Conservation (phyloP, 2,888 invertebrate species). For the Desoria tigrina region DNA sequence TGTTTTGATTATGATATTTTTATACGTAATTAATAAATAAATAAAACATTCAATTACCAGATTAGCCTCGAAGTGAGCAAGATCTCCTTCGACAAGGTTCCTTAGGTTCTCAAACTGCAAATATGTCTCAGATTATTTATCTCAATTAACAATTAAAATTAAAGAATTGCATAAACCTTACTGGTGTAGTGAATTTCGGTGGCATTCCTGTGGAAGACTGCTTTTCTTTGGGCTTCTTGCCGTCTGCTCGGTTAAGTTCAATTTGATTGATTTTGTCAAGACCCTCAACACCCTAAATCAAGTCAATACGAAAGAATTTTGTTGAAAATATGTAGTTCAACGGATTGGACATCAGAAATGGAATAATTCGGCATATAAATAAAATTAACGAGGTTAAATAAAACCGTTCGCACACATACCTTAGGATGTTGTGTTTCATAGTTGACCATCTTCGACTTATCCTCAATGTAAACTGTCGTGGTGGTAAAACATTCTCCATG, state of each 20-base stretch:
- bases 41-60: too few relatives aligned
- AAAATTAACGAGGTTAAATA: too few relatives aligned
- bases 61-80: constrained; percentile 96
- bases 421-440: constrained; percentile 85
- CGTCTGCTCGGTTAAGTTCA: constrained; percentile 75
- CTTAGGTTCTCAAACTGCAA: constrained; percentile 72
- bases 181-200: constrained; percentile 79
- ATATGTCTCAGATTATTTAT: not conserved
- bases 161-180: constrained; percentile 42
- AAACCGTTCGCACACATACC: too few relatives aligned
- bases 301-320: too few relatives aligned
- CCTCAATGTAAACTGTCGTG: constrained; percentile 80
- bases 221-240: constrained; percentile 63
- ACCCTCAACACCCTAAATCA: constrained; percentile 92
- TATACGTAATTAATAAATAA: too few relatives aligned
- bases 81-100: constrained; percentile 89
- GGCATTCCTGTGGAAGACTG: constrained; percentile 73
- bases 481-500: constrained; percentile 90
- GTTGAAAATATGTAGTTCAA: too few relatives aligned
- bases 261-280: constrained; percentile 86
- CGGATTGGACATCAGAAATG: too few relatives aligned
- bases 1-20: too few relatives aligned
- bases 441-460: constrained; percentile 59
- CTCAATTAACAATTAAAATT: not conserved
- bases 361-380: too few relatives aligned